These are phyloP conservation scores for Mus caroli DNA, from an alignment of 2,797 vertebrate genomes.

Conservation along the genomic window DNA sequence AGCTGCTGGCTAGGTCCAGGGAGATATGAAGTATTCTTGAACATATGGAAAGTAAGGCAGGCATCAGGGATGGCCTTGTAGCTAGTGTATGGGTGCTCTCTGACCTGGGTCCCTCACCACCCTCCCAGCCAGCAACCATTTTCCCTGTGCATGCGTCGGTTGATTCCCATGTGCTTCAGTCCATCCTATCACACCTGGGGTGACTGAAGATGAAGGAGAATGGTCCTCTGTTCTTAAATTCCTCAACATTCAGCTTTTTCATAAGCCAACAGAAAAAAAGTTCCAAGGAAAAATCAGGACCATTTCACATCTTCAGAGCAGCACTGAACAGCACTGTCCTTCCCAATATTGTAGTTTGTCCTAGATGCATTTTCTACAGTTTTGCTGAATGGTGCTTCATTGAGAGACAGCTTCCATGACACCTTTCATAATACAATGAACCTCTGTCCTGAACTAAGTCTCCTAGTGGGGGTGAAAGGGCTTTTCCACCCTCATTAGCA, in stretches of 20 bases:
- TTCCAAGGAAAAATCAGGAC: neutral
- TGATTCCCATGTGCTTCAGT: neutral
- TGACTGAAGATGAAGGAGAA: neutral
- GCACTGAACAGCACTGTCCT: neutral
- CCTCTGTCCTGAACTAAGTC: rapidly evolving
- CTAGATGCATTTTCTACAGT: neutral
- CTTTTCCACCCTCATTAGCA: conserved; percentile 16
- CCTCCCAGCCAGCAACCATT: rapidly evolving
- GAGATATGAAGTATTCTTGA: neutral
- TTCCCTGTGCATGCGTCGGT: neutral
- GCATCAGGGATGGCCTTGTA: neutral
- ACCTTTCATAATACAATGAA: neutral
- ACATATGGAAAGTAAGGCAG: neutral
- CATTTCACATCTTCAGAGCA: neutral
- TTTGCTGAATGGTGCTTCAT: neutral
- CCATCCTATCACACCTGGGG: neutral
- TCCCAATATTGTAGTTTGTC: neutral
- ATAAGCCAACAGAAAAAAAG: neutral
- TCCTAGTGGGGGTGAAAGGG: neutral
- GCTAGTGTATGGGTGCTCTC: rapidly evolving
- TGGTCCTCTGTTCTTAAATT: neutral
- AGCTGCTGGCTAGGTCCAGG: neutral
- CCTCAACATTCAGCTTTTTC: neutral
- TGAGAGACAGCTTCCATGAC: neutral
- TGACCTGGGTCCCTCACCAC: rapidly evolving